Conservation (phyloP, 1,140 invertebrate genomes). For the Amyelois transitella region DNA sequence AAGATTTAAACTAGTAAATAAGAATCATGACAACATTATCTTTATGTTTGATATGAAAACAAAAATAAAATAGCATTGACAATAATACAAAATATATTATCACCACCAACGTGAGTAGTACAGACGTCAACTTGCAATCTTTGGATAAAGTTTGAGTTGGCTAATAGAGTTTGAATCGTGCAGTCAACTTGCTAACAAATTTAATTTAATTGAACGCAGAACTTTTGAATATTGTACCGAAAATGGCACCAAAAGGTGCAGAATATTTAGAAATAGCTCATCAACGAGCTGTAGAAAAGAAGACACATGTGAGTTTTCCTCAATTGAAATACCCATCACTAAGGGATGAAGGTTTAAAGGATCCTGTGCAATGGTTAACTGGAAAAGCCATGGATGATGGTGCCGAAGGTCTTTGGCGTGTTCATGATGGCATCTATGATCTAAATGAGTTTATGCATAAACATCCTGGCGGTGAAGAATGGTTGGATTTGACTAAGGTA, state of each 20-base stretch:
- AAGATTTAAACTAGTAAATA: too few species aligned
- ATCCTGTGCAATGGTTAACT: slow-evolving; percentile 76
- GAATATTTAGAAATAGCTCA: slow-evolving; percentile 46
- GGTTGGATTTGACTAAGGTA: slow-evolving; percentile 82
- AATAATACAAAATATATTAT: neutral
- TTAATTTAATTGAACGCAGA: neutral
- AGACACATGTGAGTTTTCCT: slow-evolving; percentile 67
- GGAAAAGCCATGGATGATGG: slow-evolving; percentile 81
- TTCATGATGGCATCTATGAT: slow-evolving; percentile 85
- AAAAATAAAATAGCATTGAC: neutral
- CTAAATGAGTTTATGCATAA: slow-evolving; percentile 78
- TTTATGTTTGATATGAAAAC: neutral
- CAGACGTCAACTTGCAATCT: too few species aligned
- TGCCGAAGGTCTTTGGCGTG: slow-evolving; percentile 85
- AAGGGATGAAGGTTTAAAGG: slow-evolving; percentile 62
- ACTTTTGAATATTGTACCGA: slow-evolving; percentile 36
- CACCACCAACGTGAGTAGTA: too few species aligned
- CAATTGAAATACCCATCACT: slow-evolving; percentile 72
- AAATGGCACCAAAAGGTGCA: slow-evolving; percentile 47
- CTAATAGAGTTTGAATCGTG: too few species aligned
- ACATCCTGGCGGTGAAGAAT: slow-evolving; percentile 88
- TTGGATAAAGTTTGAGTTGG: too few species aligned
- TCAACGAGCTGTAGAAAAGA: slow-evolving; percentile 46
- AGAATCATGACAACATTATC: neutral
- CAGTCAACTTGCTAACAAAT: neutral